phyloP scores from a whole-genome alignment of 2,797 vertebrate genomes.

The Nasua narica region DNA sequence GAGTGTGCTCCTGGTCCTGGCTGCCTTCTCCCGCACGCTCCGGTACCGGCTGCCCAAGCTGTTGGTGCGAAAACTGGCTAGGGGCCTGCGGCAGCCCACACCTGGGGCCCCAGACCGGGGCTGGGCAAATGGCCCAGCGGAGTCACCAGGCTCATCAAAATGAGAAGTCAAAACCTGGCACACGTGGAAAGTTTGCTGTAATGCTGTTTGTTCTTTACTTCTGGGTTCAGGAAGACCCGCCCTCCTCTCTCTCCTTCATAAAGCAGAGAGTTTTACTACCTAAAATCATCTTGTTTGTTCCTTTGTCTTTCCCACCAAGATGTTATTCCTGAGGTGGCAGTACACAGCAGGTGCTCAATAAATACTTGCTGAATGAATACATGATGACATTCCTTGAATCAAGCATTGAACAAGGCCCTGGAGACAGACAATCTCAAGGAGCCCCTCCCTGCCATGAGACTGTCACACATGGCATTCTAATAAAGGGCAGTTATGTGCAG shows the following conservation, averaged over 20 bases:
- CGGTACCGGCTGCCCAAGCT: slow-evolving; percentile 89
- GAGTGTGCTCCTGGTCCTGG: slow-evolving; percentile 83
- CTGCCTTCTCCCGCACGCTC: slow-evolving; percentile 87
- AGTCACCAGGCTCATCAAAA: not conserved
- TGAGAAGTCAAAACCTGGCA: not conserved
- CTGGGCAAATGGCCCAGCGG: not conserved
- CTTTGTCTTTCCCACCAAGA: not conserved
- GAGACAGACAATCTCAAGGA: not conserved
- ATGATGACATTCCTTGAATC: not conserved
- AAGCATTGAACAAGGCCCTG: not conserved
- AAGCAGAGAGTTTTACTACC: not conserved
- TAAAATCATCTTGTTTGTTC: not conserved
- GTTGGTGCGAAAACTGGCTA: slow-evolving; percentile 7
- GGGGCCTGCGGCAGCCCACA: not conserved
- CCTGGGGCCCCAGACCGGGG: not conserved
- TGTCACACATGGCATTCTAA: not conserved
- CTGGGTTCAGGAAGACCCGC: not conserved
- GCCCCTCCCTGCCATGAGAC: not conserved
- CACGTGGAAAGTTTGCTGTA: accelerated
- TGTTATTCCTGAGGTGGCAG: not conserved
- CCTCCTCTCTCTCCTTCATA: not conserved
- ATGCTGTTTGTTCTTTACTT: not conserved
- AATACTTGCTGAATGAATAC: not conserved
- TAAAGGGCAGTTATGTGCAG: accelerated
- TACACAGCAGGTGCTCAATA: not conserved